phyloP scores from a whole-genome alignment of 2,797 vertebrate genomes.

The Carcharodon carcharias region DNA sequence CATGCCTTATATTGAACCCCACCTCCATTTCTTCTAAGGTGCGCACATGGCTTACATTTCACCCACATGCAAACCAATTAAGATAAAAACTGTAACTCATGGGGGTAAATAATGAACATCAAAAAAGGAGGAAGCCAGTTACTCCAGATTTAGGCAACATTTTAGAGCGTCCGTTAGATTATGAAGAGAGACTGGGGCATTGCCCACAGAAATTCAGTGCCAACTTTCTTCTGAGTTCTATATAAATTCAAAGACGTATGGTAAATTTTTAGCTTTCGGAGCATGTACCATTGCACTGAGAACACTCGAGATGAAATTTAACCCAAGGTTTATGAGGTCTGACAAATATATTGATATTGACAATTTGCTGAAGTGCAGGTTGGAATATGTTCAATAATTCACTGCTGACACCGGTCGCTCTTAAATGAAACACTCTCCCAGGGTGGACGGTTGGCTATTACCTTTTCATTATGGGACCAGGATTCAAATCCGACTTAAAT shows the following conservation, averaged over 20 bases:
- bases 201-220: background rate
- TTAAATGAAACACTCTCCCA: background rate
- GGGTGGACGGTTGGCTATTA: background rate
- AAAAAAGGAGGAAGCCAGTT: background rate
- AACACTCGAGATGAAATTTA: background rate
- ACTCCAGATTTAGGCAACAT: background rate
- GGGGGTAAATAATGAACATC: background rate
- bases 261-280: background rate
- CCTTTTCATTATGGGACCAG: background rate
- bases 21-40: background rate
- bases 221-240: background rate
- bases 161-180: background rate
- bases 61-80: background rate
- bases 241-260: background rate
- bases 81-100: background rate
- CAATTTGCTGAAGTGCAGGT: background rate
- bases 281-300: background rate
- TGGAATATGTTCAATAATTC: background rate
- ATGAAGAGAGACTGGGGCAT: background rate
- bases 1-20: background rate
- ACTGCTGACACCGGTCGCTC: background rate
- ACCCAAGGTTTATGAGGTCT: background rate
- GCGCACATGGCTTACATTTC: background rate
- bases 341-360: background rate
- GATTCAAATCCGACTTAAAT: background rate